Conservation (phyloP, 1,140 invertebrate genomes). For the Drosophila pseudoananassae region DNA sequence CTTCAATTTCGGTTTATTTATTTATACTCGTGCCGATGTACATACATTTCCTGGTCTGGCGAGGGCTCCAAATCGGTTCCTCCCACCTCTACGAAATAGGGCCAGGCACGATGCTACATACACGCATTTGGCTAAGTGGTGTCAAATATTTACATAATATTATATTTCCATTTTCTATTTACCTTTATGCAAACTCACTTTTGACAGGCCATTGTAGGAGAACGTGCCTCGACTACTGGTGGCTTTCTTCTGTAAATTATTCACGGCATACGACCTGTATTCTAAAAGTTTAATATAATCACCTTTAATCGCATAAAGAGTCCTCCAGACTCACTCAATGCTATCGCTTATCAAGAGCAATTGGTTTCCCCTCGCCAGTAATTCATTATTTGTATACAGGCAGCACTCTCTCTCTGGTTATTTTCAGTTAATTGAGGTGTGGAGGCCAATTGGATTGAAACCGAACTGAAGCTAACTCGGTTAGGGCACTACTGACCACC, state of each 20-base stretch:
- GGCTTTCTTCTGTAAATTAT: background rate
- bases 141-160: conserved; percentile 81
- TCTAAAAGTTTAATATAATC: background rate
- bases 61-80: conserved; percentile 22
- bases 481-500: conserved; percentile 23
- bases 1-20: conserved; percentile 48
- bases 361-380: conserved; percentile 12
- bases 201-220: conserved; percentile 12
- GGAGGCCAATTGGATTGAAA: conserved; percentile 36
- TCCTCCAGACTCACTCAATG: conserved; percentile 2
- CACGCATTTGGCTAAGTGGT: conserved; percentile 73
- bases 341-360: conserved; percentile 1
- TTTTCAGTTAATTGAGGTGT: conserved; percentile 69
- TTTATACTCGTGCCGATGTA: conserved; percentile 23
- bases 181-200: conserved; percentile 52
- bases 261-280: background rate
- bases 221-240: conserved; percentile 9
- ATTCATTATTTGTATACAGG: conserved; percentile 27
- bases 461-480: conserved; percentile 28
- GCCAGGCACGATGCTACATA: conserved; percentile 30
- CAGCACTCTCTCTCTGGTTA: conserved; percentile 18
- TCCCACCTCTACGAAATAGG: conserved; percentile 24
- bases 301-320: background rate
- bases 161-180: conserved; percentile 79
- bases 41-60: conserved; percentile 43